These are phyloP conservation scores for Drosophila hydei DNA, from an alignment of 1,140 invertebrate species.

Conservation along the genomic window DNA sequence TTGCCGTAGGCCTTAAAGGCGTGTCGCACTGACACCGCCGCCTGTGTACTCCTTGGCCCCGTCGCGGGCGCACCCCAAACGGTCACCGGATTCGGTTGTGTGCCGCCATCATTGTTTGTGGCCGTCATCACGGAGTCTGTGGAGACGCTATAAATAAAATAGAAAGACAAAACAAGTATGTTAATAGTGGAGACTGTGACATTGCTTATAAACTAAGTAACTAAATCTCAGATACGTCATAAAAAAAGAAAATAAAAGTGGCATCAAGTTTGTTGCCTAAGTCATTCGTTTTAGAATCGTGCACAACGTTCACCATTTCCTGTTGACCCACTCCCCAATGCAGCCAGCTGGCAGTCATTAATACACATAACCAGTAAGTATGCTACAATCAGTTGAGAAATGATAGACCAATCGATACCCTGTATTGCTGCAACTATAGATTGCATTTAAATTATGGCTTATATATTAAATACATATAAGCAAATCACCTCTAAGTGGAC, in stretches of 20 bases:
- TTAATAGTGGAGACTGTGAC: neutral
- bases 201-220: slow-evolving; percentile 12
- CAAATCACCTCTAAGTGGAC: too few relatives aligned
- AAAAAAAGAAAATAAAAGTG: slow-evolving; percentile 12
- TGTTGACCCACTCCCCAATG: slow-evolving; percentile 17
- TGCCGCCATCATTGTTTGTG: slow-evolving; percentile 83
- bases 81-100: slow-evolving; percentile 59
- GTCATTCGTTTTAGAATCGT: slow-evolving; percentile 53
- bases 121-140: slow-evolving; percentile 71
- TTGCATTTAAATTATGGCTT: too few relatives aligned
- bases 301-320: slow-evolving; percentile 11
- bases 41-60: slow-evolving; percentile 85
- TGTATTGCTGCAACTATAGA: neutral
- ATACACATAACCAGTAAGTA: slow-evolving; percentile 9
- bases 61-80: slow-evolving; percentile 77
- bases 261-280: slow-evolving; percentile 48
- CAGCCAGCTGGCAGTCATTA: slow-evolving; percentile 40
- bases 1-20: slow-evolving; percentile 95
- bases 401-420: neutral
- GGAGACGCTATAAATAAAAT: slow-evolving; percentile 59
- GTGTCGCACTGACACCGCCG: slow-evolving; percentile 92
- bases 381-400: neutral
- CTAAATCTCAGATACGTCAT: slow-evolving; percentile 3
- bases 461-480: too few relatives aligned
- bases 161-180: slow-evolving; percentile 5